Percentiles rank a stretch among this genome's conserved stretches.
Evolutionary conservation across 2,797 vertebrate species (phyloP).

Genomic region (Esox lucius): DNA sequence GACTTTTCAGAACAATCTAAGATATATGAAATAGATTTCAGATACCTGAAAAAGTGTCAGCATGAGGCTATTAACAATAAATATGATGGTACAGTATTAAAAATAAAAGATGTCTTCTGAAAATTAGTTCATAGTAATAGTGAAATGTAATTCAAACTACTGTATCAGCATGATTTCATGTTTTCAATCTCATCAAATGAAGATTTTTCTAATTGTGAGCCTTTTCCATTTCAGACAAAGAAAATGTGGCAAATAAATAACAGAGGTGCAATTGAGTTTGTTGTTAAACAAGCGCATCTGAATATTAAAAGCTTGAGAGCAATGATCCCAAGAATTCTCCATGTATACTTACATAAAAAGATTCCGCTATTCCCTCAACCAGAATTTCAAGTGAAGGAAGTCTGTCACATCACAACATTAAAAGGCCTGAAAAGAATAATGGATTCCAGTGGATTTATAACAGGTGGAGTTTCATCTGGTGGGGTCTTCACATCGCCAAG

Average conservation of each 20-base stretch:
- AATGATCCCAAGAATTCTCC: too few species aligned
- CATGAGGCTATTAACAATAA: too few species aligned
- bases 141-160: too few species aligned
- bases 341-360: not conserved
- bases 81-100: too few species aligned
- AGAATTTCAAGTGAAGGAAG: constrained; percentile 26
- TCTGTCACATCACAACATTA: constrained; percentile 21
- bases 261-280: not conserved
- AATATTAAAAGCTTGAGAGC: not conserved
- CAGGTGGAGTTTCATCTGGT: constrained; percentile 14
- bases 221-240: not conserved
- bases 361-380: not conserved
- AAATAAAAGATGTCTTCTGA: too few species aligned
- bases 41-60: too few species aligned
- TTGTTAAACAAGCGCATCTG: not conserved
- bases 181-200: too few species aligned
- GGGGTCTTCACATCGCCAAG: constrained; percentile 21
- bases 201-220: too few species aligned
- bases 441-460: constrained; percentile 6
- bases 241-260: not conserved
- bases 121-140: too few species aligned
- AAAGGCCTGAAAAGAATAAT: not conserved
- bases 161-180: too few species aligned
- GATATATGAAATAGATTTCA: too few species aligned
- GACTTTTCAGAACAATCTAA: too few species aligned